Evolutionary conservation across 1,140 invertebrate genomes (phyloP), one percentile per base, ranked within the genome.

Genomic region (Trachelipus rathkii): DNA sequence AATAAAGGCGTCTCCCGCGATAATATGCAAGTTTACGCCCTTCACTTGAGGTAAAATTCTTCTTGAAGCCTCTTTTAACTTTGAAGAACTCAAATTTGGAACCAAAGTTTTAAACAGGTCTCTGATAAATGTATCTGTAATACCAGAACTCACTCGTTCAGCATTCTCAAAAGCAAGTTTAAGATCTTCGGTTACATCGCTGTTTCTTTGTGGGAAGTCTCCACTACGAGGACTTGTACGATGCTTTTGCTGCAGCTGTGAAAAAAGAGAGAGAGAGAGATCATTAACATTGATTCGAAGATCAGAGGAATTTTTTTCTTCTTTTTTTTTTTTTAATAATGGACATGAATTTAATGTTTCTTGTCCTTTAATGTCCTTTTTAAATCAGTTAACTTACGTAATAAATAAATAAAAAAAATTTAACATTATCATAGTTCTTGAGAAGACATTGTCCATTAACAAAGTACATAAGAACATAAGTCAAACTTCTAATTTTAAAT

Each of bases 21-120:
- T 33, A 33, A 33, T 33, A 33, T 33, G 33, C 33, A 33, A 3
- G 33, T 33, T 33, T n/a, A 33, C 33, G 50, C 8, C 50, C 50
- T 60, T 60, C 50, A 60, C 50, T 8, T 60, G 3, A 60, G 19
- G 2, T n/a, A n/a, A 60, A 19, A 60, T 60, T 60, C 19, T 60
- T n/a, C 50, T 19, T 60, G 50, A 60, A n/a, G 50, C 50, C 19
- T 60, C 50, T 60, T 13, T 60, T 60, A 60, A 19, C 19, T 60
- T 60, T 19, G 19, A 13, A 15, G 19, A 60, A 60, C 50, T 60
- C 50, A 60, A 60, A 60, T 60, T 60, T 2, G 50, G 50, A 60
- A 60, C 50, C 50, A 60, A 60, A 60, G 50, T 60, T 8, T 60
- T 60, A 60, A 60, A 60, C 19, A 60, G 50, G 19, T 60, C 50